Evolutionary conservation across 1,140 invertebrate genomes (phyloP).

Genomic region (Drosophila cardini): DNA sequence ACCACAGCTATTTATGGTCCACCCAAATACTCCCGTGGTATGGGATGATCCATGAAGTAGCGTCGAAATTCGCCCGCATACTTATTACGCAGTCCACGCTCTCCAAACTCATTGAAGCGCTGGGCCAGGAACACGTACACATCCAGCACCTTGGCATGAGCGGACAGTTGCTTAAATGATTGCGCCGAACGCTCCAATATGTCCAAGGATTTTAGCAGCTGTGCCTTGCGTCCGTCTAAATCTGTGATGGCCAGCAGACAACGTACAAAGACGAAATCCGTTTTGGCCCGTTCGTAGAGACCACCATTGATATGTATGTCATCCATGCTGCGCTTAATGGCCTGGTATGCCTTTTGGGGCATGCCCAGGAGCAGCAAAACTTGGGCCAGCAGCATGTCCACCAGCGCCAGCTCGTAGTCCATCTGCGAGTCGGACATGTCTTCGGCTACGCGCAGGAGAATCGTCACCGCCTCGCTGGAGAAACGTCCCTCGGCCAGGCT

Average conservation of each 20-base stretch:
- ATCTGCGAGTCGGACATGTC: slow-evolving; percentile 90
- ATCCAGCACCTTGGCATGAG: slow-evolving; percentile 89
- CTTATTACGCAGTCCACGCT: slow-evolving; percentile 89
- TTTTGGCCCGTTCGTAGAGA: slow-evolving; percentile 90
- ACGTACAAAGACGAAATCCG: slow-evolving; percentile 86
- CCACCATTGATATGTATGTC: slow-evolving; percentile 92
- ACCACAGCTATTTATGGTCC: slow-evolving; percentile 46
- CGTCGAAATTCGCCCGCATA: slow-evolving; percentile 90
- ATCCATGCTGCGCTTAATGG: slow-evolving; percentile 89
- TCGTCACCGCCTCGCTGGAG: slow-evolving; percentile 86
- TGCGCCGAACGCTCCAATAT: slow-evolving; percentile 88
- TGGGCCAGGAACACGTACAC: slow-evolving; percentile 87
- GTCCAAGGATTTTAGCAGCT: slow-evolving; percentile 88
- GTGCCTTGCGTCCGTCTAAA: slow-evolving; percentile 85
- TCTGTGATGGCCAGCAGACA: slow-evolving; percentile 88
- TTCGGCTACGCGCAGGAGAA: slow-evolving; percentile 90
- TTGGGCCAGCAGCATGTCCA: slow-evolving; percentile 92
- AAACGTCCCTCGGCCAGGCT: slow-evolving; percentile 85
- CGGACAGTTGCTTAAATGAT: slow-evolving; percentile 90
- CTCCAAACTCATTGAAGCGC: slow-evolving; percentile 89
- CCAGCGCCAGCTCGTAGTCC: slow-evolving; percentile 89
- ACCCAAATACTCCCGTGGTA: slow-evolving; percentile 74
- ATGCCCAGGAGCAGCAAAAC: slow-evolving; percentile 90
- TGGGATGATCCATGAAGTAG: slow-evolving; percentile 88
- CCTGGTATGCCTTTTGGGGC: slow-evolving; percentile 89